Conservation (phyloP, 2,888 invertebrate genomes). For the Toxonevra muliebris region DNA sequence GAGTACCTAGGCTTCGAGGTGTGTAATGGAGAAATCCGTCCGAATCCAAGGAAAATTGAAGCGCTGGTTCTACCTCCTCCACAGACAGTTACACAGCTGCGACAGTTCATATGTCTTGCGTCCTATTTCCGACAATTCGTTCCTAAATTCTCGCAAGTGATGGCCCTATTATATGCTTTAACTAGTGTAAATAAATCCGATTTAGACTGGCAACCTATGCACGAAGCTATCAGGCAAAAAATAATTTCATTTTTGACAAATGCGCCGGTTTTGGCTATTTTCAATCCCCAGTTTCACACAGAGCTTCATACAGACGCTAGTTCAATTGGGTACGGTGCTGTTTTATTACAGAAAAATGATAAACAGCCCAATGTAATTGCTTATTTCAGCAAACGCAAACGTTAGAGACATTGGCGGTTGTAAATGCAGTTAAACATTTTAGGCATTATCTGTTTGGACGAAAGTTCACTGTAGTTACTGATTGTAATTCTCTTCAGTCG, state of each 20-base stretch:
- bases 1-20: background rate
- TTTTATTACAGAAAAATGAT: constrained; percentile 7
- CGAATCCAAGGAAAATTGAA: background rate
- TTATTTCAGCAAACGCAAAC: constrained; percentile 23
- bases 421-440: constrained; percentile 39
- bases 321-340: constrained; percentile 15
- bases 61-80: constrained; percentile 6
- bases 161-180: constrained; percentile 15
- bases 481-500: constrained; percentile 36
- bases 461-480: constrained; percentile 34
- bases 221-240: constrained; percentile 23
- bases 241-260: constrained; percentile 29
- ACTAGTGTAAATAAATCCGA: constrained; percentile 7
- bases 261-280: constrained; percentile 37
- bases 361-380: constrained; percentile 9
- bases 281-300: constrained; percentile 36
- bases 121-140: constrained; percentile 23
- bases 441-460: constrained; percentile 37
- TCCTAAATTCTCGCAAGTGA: constrained; percentile 5
- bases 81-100: background rate
- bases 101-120: background rate
- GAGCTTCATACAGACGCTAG: constrained; percentile 40
- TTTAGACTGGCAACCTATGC: constrained; percentile 8
- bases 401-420: constrained; percentile 41
- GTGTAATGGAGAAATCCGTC: background rate